Evolutionary conservation across 2,797 vertebrate genomes (phyloP).

Genomic region (Synanceia verrucosa): DNA sequence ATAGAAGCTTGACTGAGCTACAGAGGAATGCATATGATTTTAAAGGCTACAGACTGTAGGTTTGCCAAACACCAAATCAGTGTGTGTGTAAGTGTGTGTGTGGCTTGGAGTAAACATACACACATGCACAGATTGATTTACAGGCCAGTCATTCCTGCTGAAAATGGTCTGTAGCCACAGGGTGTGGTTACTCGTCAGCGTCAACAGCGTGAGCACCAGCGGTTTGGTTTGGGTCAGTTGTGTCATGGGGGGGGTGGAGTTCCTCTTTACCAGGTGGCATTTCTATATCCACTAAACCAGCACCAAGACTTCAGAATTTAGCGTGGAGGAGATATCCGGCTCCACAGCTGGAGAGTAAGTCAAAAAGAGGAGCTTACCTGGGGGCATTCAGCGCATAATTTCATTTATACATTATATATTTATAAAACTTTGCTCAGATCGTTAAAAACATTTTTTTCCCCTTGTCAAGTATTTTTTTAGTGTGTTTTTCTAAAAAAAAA

Average conservation of each 20-base stretch:
- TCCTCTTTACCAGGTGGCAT: constrained; percentile 69
- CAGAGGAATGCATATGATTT: constrained; percentile 96
- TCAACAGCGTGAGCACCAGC: constrained; percentile 89
- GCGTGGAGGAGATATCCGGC: constrained; percentile 44
- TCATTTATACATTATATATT: constrained; percentile 64
- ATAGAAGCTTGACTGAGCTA: constrained; percentile 86
- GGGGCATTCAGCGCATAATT: constrained; percentile 76
- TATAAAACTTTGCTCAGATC: constrained; percentile 78
- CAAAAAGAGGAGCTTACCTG: constrained; percentile 74
- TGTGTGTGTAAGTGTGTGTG: constrained; percentile 44
- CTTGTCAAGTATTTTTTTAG: constrained; percentile 81
- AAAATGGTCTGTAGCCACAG: constrained; percentile 89
- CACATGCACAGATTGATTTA: constrained; percentile 73
- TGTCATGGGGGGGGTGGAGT: constrained; percentile 40
- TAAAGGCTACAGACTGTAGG: constrained; percentile 88
- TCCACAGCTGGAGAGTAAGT: constrained; percentile 79
- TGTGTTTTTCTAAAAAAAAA: too few relatives aligned
- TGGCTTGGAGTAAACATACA: constrained; percentile 70
- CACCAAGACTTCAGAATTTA: constrained; percentile 78
- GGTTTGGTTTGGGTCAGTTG: constrained; percentile 61
- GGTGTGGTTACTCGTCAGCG: constrained; percentile 86
- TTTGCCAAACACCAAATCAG: constrained; percentile 78
- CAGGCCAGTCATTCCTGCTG: constrained; percentile 91
- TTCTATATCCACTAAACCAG: constrained; percentile 69
- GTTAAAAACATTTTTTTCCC: constrained; percentile 83